phyloP scores from a whole-genome alignment of 1,140 invertebrate species.

The Tetraneura akinire region DNA sequence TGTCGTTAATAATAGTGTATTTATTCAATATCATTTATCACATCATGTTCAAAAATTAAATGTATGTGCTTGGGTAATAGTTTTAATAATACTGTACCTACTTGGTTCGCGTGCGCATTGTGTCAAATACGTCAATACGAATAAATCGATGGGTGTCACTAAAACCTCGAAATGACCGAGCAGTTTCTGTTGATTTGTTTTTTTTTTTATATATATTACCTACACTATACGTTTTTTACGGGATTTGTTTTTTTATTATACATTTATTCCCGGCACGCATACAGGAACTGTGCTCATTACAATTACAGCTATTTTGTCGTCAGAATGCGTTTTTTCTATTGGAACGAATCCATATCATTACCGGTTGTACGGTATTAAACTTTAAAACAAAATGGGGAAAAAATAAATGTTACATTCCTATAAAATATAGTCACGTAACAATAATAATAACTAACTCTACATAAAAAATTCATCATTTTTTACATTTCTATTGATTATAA shows the following conservation, averaged over 20 bases:
- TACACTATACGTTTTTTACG: not conserved
- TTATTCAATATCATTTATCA: too few relatives aligned
- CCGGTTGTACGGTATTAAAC: conserved; percentile 17
- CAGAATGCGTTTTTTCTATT: conserved; percentile 3
- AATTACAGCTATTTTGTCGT: conserved; percentile 25
- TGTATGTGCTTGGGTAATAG: too few relatives aligned
- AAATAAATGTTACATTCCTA: not conserved
- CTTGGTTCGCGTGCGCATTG: not conserved
- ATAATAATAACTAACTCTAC: too few relatives aligned
- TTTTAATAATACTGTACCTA: too few relatives aligned
- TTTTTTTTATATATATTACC: too few relatives aligned
- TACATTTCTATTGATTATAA: too few relatives aligned
- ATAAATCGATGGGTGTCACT: conserved; percentile 10
- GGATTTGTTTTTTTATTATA: not conserved
- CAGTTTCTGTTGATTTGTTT: conserved; percentile 7
- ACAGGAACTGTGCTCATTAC: conserved; percentile 41
- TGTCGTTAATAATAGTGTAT: too few relatives aligned
- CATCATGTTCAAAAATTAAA: too few relatives aligned
- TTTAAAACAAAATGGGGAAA: conserved; percentile 19
- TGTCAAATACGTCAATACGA: not conserved
- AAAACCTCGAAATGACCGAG: not conserved
- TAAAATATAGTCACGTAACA: conserved; percentile 3
- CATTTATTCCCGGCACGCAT: conserved; percentile 7
- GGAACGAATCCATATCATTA: conserved; percentile 22
- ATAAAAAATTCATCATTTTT: too few relatives aligned